Percentiles rank a stretch among this genome's conserved stretches.
phyloP scores from a whole-genome alignment of 2,888 invertebrate species.

The Chaetogeoica ovagalla region DNA sequence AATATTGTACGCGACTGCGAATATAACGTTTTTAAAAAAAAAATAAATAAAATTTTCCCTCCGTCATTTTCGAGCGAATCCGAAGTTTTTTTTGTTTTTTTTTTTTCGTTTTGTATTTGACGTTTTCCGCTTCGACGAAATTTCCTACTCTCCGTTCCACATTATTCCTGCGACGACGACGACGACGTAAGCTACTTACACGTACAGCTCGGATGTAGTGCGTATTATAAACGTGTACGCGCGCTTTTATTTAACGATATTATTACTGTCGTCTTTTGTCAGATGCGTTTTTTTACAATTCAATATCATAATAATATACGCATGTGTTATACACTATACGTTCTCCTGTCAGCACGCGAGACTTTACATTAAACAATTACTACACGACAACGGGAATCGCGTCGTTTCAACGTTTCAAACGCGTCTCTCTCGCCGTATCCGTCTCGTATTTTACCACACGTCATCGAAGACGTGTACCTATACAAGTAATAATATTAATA shows the following conservation, averaged over 20 bases:
- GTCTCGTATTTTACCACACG: too few species aligned
- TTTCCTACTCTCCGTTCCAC: conserved; percentile 32
- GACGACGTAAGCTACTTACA: conserved; percentile 10
- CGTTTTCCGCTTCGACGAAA: conserved; percentile 1
- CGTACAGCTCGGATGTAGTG: neutral
- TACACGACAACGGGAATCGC: neutral
- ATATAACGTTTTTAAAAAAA: conserved; percentile 13
- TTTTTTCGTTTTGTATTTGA: conserved; percentile 28
- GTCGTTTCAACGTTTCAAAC: conserved; percentile 5
- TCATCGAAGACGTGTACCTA: neutral
- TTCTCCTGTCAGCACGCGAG: neutral
- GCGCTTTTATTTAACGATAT: conserved; percentile 6
- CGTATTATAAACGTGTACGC: neutral
- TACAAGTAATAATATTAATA: neutral
- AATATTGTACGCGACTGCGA: neutral
- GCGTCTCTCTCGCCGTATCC: neutral
- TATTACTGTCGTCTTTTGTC: neutral
- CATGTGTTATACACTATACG: neutral
- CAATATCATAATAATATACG: neutral
- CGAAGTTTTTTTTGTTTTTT: conserved; percentile 10
- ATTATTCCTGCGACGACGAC: conserved; percentile 9
- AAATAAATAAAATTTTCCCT: too few species aligned
- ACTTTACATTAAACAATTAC: neutral
- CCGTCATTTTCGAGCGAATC: conserved; percentile 7
- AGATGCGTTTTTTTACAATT: neutral